Evolutionary conservation across 2,113 vertebrate genomes (phyloP), one percentile per base, ranked within the genome.

Genomic region (Ammospiza caudacuta): DNA sequence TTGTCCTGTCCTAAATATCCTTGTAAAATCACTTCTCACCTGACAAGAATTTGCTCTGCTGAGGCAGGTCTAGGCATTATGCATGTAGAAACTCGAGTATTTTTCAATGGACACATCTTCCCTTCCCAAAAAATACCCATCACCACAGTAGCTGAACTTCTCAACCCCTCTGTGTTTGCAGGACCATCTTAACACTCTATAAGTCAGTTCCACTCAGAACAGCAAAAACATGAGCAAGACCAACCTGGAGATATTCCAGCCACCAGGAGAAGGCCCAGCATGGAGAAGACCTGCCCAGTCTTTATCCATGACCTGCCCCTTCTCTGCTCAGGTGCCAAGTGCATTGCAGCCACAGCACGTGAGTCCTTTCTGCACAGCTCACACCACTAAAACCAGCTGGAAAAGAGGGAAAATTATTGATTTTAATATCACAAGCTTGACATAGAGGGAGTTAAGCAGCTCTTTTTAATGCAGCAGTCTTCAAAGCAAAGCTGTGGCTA

Each of bases 21-120:
- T 44, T 66, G 35, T 44, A 51, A 73, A 58, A 51, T 43, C 58
- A 49, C n/a, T 58, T 54, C 55, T 68, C 58, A 68, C 27, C 52
- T 19, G 25, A 39, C 8, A 28, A 62, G 35, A n/a, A 83, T 17
- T 67, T 28, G 31, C 49, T 52, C 61, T 76, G 39, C 51, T 41
- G 20, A 70, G 44, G 52, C 28, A 64, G 9, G 2, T 52, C 23
- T 39, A 22, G 14, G 28, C 15, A 52, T 51, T 75, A 72, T 7
- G 44, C 12, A 15, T 0, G 0, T 23, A 25, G 17, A 87, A 91
- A 35, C 3, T 9, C 14, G 24, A 66, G 13, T 17, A 19, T 23
- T 73, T 87, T 81, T 41, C 47, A 68, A 52, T 2, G 21, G 67
- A 54, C 11, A 15, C 22, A 41, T n/a, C 37, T 49, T 89, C 52